Conservation (phyloP, 2,888 invertebrate genomes). For the Morpho achilles region DNA sequence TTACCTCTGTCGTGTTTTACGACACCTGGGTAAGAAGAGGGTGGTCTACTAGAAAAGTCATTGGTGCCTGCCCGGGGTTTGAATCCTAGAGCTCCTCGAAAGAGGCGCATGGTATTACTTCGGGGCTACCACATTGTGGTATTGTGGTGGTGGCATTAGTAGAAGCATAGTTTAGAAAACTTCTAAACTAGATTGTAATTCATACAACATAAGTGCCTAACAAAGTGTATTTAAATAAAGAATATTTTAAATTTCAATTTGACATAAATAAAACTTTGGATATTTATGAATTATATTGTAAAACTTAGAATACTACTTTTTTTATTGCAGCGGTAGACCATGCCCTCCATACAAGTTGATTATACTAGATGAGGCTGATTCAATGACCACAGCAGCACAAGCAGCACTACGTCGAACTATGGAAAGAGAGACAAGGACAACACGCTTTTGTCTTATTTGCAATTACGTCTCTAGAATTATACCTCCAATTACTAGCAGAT, state of each 20-base stretch:
- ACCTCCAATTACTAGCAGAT: conserved; percentile 97
- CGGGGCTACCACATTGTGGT: too few relatives aligned
- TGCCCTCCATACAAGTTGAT: conserved; percentile 98
- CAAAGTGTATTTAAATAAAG: neutral
- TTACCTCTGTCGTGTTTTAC: too few relatives aligned
- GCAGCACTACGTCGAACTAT: conserved; percentile 97
- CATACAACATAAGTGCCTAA: neutral
- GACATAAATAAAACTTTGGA: neutral
- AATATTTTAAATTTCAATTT: too few relatives aligned
- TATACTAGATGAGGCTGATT: conserved; percentile 99
- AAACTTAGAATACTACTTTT: neutral
- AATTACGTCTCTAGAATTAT: conserved; percentile 99
- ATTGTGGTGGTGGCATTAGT: too few relatives aligned
- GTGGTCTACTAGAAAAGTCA: too few relatives aligned
- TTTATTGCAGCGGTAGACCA: conserved; percentile 83
- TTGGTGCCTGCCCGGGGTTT: too few relatives aligned
- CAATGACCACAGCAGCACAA: conserved; percentile 98
- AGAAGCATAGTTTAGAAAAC: too few relatives aligned
- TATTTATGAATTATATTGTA: neutral
- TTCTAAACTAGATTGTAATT: too few relatives aligned
- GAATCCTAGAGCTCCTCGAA: too few relatives aligned
- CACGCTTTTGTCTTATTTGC: conserved; percentile 98
- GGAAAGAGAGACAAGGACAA: conserved; percentile 96
- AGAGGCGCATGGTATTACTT: too few relatives aligned
- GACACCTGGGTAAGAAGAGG: too few relatives aligned